phyloP scores from a whole-genome alignment of 2,888 invertebrate genomes.

The Cheilosia scutellata region DNA sequence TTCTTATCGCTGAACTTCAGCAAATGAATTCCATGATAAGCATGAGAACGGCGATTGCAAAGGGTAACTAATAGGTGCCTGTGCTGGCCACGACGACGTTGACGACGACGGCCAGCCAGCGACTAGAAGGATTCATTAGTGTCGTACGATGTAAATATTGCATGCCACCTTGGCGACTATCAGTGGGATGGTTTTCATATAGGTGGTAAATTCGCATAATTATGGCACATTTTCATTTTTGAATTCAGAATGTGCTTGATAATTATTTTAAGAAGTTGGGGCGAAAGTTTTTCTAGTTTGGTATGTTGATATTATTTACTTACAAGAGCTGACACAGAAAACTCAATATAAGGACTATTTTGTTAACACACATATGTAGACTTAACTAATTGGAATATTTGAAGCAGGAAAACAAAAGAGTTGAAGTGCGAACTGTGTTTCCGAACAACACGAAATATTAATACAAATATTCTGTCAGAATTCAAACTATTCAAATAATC shows the following conservation, averaged over 20 bases:
- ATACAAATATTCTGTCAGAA: no score
- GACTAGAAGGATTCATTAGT: constrained; percentile 72
- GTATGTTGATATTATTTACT: no score
- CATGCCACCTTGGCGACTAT: constrained; percentile 74
- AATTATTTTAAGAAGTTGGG: neutral
- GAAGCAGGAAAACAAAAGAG: no score
- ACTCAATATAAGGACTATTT: no score
- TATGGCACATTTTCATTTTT: constrained; percentile 50
- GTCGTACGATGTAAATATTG: constrained; percentile 74
- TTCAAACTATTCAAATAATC: no score
- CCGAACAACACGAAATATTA: no score
- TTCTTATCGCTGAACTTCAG: constrained; percentile 73
- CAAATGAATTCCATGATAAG: constrained; percentile 76
- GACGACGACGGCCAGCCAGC: constrained; percentile 21
- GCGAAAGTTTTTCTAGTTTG: no score
- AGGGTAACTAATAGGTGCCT: constrained; percentile 68
- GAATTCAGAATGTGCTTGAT: constrained; percentile 30
- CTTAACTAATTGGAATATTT: no score
- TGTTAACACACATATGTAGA: no score
- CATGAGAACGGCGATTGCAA: constrained; percentile 68
- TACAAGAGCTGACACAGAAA: no score
- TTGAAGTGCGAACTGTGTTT: no score
- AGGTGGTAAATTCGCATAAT: constrained; percentile 35
- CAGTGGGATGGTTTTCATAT: constrained; percentile 61
- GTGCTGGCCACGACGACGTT: constrained; percentile 29